Evolutionary conservation across 2,888 invertebrate genomes (phyloP).

Genomic region (Drosophila putrida): DNA sequence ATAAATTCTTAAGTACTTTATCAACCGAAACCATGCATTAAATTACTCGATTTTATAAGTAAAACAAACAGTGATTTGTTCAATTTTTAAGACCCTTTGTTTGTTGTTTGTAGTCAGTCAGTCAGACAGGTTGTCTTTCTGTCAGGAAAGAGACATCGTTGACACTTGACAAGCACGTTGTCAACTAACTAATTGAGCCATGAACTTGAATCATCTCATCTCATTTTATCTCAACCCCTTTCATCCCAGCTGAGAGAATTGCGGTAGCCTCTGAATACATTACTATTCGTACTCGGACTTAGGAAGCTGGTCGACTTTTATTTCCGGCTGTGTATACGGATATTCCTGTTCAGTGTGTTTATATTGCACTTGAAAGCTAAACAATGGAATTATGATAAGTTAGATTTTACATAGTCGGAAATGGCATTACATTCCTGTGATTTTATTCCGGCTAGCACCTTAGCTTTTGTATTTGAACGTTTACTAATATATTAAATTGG

Average conservation of each 20-base stretch:
- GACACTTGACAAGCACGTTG: conserved; percentile 32
- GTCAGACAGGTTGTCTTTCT: conserved; percentile 1
- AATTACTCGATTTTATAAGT: conserved; percentile 43
- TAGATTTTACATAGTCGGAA: conserved; percentile 19
- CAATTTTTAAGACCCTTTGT: conserved; percentile 9
- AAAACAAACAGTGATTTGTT: conserved; percentile 40
- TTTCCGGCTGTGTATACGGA: conserved; percentile 37
- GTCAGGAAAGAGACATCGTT: conserved; percentile 23
- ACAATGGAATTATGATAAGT: conserved; percentile 17
- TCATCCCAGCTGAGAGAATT: conserved; percentile 19
- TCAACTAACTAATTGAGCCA: conserved; percentile 69
- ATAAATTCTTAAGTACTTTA: conserved; percentile 43
- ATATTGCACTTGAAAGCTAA: not conserved
- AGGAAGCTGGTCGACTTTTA: conserved; percentile 29
- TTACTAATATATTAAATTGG: not conserved
- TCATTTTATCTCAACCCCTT: conserved; percentile 11
- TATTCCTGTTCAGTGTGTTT: conserved; percentile 10
- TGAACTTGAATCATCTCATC: conserved; percentile 68
- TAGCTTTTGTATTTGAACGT: not conserved
- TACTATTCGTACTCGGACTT: conserved; percentile 9
- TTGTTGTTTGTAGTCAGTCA: not conserved
- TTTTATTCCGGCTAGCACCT: too few species aligned
- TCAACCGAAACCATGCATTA: conserved; percentile 34
- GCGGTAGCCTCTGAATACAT: conserved; percentile 10
- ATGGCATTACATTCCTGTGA: conserved; percentile 1